Percentiles rank a stretch among this genome's conserved stretches.
Conservation (phyloP, 2,113 vertebrate species). For the Etia nguti region DNA sequence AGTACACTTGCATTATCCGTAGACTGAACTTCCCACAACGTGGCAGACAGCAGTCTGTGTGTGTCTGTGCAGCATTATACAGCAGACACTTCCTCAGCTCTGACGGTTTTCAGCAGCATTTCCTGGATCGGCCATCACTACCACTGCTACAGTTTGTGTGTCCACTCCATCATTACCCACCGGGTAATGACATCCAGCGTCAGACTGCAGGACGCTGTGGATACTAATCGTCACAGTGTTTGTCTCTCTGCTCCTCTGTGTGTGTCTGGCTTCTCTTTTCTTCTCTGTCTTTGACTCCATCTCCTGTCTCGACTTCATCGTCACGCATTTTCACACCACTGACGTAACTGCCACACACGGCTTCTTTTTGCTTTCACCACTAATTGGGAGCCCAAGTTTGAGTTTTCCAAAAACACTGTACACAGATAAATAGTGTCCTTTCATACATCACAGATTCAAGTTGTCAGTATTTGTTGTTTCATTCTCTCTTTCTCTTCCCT, state of each 20-base stretch:
- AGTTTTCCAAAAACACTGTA: not conserved
- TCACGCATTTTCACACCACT: not conserved
- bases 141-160: not conserved
- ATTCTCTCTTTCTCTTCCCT: conserved; percentile 61
- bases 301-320: not conserved
- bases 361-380: not conserved
- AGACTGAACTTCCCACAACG: not conserved
- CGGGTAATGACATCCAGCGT: conserved; percentile 48
- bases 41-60: not conserved
- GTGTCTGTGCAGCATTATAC: conserved; percentile 14
- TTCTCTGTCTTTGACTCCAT: not conserved
- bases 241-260: conserved; percentile 1
- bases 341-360: not conserved
- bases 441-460: not conserved
- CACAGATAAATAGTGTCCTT: not conserved
- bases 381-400: not conserved
- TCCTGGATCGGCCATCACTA: not conserved
- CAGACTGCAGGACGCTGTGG: conserved; percentile 34
- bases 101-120: conserved; percentile 1
- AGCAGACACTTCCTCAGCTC: not conserved
- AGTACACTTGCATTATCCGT: fast-evolving
- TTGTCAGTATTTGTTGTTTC: conserved; percentile 61
- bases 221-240: conserved; percentile 9
- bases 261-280: conserved; percentile 13
- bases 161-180: conserved; percentile 41